phyloP scores from a whole-genome alignment of 1,140 invertebrate genomes.

The Papilio polyxenes region DNA sequence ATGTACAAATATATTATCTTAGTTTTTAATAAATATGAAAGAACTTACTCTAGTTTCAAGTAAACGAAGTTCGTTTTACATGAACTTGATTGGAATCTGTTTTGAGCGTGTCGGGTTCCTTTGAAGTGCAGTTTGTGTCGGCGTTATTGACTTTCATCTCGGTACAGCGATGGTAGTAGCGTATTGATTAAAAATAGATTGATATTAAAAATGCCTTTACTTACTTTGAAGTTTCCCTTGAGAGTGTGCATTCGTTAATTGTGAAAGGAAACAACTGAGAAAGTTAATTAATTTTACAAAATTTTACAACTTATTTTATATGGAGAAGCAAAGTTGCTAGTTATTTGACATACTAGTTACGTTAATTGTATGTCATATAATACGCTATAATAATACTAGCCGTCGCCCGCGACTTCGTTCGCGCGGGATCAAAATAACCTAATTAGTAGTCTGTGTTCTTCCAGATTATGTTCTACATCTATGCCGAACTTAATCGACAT shows the following conservation, averaged over 20 bases:
- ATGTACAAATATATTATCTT: background rate
- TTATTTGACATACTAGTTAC: no score
- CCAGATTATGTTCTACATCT: no score
- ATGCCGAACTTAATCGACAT: no score
- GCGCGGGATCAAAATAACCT: no score
- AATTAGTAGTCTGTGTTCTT: no score
- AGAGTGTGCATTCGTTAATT: no score
- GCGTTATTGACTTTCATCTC: conserved; percentile 3
- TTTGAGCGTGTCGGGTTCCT: background rate
- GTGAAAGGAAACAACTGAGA: no score
- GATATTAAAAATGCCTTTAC: background rate
- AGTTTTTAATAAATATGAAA: background rate
- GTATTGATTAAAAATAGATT: background rate
- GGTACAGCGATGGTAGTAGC: background rate
- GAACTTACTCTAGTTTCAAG: background rate
- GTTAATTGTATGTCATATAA: background rate
- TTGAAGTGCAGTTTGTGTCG: conserved; percentile 16
- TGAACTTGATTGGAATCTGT: conserved; percentile 10
- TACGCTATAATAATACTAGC: background rate
- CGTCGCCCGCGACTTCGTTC: no score
- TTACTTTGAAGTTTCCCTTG: background rate
- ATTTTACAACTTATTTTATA: no score
- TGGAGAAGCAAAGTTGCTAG: no score
- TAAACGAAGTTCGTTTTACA: background rate
- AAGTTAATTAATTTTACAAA: no score